Percentiles rank a stretch among this genome's conserved stretches.
These are phyloP conservation scores for Ahaetulla prasina DNA, from an alignment of 2,113 vertebrate species.

Conservation along the genomic window DNA sequence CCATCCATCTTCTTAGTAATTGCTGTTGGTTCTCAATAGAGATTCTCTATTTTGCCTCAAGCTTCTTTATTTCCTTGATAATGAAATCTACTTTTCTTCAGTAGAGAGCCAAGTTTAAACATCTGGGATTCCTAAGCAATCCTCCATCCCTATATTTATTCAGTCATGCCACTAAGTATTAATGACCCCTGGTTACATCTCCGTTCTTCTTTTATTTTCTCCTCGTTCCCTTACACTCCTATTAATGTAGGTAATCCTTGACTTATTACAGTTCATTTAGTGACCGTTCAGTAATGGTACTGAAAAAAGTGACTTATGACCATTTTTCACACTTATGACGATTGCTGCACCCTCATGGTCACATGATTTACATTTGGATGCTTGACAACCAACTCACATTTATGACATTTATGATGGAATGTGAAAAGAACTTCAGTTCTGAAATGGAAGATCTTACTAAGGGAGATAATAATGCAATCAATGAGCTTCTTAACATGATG, in stretches of 20 bases:
- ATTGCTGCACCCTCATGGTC: too few relatives aligned
- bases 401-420: too few relatives aligned
- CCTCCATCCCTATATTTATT: background rate
- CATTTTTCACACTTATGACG: too few relatives aligned
- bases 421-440: too few relatives aligned
- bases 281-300: too few relatives aligned
- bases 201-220: background rate
- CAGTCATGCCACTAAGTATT: background rate
- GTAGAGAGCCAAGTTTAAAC: background rate
- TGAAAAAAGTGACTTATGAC: too few relatives aligned
- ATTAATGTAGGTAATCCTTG: background rate
- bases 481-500: background rate
- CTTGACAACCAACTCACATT: too few relatives aligned
- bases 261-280: too few relatives aligned
- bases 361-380: too few relatives aligned
- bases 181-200: background rate
- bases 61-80: background rate
- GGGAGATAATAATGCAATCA: background rate
- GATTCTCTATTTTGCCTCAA: background rate
- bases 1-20: background rate
- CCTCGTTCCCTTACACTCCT: background rate
- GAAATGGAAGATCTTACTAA: background rate
- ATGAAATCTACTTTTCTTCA: background rate
- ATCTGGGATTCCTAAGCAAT: background rate
- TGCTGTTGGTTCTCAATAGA: background rate